Conservation (phyloP, 1,140 invertebrate species). For the Drosophila micromelanica region DNA sequence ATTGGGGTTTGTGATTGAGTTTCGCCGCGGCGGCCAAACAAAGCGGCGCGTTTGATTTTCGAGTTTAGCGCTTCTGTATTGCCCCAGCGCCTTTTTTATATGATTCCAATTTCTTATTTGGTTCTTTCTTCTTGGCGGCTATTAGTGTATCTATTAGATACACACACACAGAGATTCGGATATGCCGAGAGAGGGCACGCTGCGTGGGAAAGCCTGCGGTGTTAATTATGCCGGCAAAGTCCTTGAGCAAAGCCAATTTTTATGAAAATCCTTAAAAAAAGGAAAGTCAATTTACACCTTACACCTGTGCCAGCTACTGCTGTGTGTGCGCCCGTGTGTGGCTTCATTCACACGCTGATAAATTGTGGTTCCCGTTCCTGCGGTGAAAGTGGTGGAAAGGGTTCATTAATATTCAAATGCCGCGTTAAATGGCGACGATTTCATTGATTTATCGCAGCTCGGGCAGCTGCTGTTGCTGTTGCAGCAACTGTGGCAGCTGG, state of each 20-base stretch:
- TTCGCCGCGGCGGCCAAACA: constrained; percentile 55
- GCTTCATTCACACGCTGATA: constrained; percentile 81
- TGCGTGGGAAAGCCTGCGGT: constrained; percentile 73
- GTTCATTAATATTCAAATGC: constrained; percentile 75
- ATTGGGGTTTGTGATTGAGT: constrained; percentile 73
- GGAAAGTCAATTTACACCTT: constrained; percentile 76
- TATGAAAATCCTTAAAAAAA: constrained; percentile 56
- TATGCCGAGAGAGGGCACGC: constrained; percentile 14
- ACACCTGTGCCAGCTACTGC: constrained; percentile 52
- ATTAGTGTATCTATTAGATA: constrained; percentile 77
- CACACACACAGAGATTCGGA: constrained; percentile 16
- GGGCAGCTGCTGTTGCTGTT: not conserved
- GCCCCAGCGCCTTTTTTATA: constrained; percentile 52
- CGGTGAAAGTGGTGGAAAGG: constrained; percentile 68
- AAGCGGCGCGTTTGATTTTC: constrained; percentile 72
- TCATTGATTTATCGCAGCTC: constrained; percentile 71
- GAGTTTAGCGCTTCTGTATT: constrained; percentile 74
- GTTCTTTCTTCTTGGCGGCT: constrained; percentile 68
- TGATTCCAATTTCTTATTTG: constrained; percentile 73
- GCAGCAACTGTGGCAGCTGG: constrained; percentile 6
- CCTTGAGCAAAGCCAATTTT: constrained; percentile 40
- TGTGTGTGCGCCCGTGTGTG: constrained; percentile 52
- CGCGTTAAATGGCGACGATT: constrained; percentile 42
- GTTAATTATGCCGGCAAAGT: constrained; percentile 72
- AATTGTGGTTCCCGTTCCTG: constrained; percentile 35